Conservation (phyloP, 2,113 vertebrate species). For the Orcinus orca region DNA sequence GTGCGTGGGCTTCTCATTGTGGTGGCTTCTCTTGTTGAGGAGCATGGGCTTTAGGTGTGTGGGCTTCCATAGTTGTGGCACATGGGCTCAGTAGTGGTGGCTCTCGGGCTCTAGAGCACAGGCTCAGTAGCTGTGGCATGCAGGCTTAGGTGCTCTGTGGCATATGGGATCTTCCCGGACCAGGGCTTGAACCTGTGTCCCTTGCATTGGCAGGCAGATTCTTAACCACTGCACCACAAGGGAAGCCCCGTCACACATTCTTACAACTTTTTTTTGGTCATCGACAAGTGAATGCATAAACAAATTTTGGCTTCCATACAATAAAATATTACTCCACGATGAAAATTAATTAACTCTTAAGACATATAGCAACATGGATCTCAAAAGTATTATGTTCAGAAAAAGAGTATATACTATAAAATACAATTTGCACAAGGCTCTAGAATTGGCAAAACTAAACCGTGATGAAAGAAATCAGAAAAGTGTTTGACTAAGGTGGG, state of each 20-base stretch:
- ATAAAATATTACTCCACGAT: not conserved
- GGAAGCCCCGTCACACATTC: too few relatives aligned
- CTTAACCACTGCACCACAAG: too few relatives aligned
- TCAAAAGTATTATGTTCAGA: not conserved
- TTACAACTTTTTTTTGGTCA: not conserved
- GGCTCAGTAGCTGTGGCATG: too few relatives aligned
- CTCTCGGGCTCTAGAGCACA: rapidly evolving
- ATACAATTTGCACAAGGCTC: not conserved
- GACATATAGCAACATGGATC: not conserved
- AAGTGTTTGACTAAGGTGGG: not conserved
- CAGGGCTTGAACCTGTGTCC: too few relatives aligned
- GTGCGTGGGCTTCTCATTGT: too few relatives aligned
- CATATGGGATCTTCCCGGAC: rapidly evolving
- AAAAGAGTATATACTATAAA: not conserved
- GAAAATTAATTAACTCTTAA: not conserved
- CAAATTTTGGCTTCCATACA: not conserved
- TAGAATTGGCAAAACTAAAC: not conserved
- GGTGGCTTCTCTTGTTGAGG: too few relatives aligned
- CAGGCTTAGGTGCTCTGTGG: too few relatives aligned
- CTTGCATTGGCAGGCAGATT: too few relatives aligned
- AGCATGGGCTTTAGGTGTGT: too few relatives aligned
- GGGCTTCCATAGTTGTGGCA: too few relatives aligned
- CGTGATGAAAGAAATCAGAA: not conserved
- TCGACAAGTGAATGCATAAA: not conserved
- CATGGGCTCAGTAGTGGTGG: too few relatives aligned